These are phyloP conservation scores for Pangasius krempfi DNA, from an alignment of 2,797 vertebrate genomes.

Conservation along the genomic window DNA sequence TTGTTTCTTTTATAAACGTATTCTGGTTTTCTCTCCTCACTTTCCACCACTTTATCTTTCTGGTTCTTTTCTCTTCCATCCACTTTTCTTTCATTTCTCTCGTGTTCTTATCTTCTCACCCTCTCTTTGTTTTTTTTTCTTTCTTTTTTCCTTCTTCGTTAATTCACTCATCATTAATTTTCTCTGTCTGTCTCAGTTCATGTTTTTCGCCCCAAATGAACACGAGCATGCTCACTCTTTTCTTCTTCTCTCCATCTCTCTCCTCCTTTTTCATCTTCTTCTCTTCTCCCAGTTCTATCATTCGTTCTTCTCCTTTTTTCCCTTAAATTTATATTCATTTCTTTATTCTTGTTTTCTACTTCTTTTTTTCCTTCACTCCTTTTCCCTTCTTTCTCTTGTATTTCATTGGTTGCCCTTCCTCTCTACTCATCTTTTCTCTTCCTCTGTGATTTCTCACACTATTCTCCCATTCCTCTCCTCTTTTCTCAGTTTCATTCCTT, in stretches of 20 bases:
- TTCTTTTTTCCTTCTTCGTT: background rate
- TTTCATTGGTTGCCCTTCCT: background rate
- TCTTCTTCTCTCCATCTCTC: no score
- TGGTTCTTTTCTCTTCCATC: background rate
- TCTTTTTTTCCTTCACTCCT: slow-evolving; percentile 23
- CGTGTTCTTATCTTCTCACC: background rate
- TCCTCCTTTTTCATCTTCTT: background rate
- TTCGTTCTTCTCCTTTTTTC: background rate
- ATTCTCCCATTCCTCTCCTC: background rate
- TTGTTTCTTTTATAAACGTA: no score
- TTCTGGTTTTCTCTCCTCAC: no score
- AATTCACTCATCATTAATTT: no score
- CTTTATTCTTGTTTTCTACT: background rate
- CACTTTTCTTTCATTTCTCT: background rate
- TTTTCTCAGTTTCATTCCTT: no score
- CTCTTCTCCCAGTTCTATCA: background rate
- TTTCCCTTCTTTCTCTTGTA: background rate
- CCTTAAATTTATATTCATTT: background rate
- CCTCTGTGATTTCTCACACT: no score
- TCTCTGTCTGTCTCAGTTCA: no score
- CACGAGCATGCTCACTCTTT: no score
- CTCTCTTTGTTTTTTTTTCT: slow-evolving; percentile 22
- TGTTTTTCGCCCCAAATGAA: no score
- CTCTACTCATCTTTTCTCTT: no score
- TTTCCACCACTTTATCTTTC: background rate